Conservation (phyloP, 53 echinoderm and acorn worm genomes). For the Pentamera pediparva region DNA sequence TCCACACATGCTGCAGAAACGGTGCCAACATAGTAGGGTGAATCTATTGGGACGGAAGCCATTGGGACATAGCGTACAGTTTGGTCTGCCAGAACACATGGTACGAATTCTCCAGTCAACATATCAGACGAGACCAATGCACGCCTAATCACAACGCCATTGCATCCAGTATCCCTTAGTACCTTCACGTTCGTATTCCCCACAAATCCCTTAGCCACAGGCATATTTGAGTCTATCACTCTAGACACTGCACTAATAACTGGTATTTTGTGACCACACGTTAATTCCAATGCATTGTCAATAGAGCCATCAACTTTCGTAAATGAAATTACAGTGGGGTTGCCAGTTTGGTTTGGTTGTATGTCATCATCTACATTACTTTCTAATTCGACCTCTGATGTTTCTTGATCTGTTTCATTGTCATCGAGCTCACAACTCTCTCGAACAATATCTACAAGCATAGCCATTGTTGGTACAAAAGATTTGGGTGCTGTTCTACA, state of each 20-base stretch:
- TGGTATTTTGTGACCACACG: constrained; percentile 5
- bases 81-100: neutral
- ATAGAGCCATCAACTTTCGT: neutral
- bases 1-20: neutral
- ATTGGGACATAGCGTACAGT: neutral
- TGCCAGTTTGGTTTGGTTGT: too few relatives aligned
- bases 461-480: constrained; percentile 25
- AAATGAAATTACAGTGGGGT: neutral
- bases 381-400: neutral
- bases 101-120: neutral
- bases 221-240: neutral
- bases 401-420: too few relatives aligned
- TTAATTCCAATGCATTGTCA: neutral
- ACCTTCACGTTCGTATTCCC: neutral
- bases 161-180: constrained; percentile 50
- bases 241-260: neutral
- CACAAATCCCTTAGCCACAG: neutral
- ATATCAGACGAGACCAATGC: neutral
- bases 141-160: constrained; percentile 33
- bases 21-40: neutral
- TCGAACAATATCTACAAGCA: constrained; percentile 4
- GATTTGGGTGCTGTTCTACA: constrained; percentile 16
- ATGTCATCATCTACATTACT: too few relatives aligned
- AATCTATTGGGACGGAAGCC: neutral
- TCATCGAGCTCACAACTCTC: too few relatives aligned